These are phyloP conservation scores for Heloderma charlesbogerti DNA, from an alignment of 2,113 vertebrate genomes.

Conservation along the genomic window DNA sequence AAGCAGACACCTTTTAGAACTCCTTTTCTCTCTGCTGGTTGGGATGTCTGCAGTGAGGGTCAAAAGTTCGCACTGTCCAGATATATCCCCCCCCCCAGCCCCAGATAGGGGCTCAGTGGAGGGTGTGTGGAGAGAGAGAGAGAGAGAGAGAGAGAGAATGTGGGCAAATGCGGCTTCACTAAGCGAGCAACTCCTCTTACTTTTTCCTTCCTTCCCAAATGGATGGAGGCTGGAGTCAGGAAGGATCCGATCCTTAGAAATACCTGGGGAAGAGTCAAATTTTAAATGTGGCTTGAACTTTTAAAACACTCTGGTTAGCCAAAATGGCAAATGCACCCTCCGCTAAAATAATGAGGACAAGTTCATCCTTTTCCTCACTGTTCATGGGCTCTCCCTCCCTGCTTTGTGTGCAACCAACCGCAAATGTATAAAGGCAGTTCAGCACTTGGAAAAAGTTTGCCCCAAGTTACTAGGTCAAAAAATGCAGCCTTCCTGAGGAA, in stretches of 20 bases:
- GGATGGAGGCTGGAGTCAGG: slow-evolving; percentile 17
- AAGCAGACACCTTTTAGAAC: slow-evolving; percentile 72
- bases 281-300: not conserved
- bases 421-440: slow-evolving; percentile 8
- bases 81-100: slow-evolving; percentile 39
- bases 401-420: not conserved
- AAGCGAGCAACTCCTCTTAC: slow-evolving; percentile 17
- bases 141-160: slow-evolving; percentile 64
- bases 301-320: not conserved
- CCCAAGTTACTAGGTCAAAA: not conserved
- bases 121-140: slow-evolving; percentile 30
- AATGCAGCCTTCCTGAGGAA: too few species aligned
- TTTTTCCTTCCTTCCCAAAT: not conserved
- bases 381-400: too few species aligned
- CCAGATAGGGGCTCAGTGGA: not conserved
- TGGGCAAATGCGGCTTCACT: slow-evolving; percentile 56
- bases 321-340: not conserved
- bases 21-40: slow-evolving; percentile 58
- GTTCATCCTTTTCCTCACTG: not conserved
- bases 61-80: slow-evolving; percentile 81
- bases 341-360: slow-evolving; percentile 40
- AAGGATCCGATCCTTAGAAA: not conserved
- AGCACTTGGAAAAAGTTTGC: not conserved
- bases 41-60: slow-evolving; percentile 73
- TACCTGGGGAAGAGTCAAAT: not conserved